These are phyloP conservation scores for Cephus rjabovi DNA, from an alignment of 2,888 invertebrate species.

Conservation along the genomic window DNA sequence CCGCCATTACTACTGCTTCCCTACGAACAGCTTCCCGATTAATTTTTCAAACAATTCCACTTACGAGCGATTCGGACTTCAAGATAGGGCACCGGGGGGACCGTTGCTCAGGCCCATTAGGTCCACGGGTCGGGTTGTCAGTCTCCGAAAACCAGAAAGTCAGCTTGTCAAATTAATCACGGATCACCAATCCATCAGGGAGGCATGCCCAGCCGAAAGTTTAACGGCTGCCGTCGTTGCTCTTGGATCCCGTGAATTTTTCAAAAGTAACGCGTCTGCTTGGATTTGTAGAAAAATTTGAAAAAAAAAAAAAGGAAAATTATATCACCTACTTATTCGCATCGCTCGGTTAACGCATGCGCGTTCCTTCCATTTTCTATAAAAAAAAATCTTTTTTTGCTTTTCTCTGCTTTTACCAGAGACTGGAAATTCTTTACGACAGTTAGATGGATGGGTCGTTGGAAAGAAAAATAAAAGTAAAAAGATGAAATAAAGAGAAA, in stretches of 20 bases:
- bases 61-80: constrained; percentile 38
- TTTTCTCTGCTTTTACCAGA: not conserved
- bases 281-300: not conserved
- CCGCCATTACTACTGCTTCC: not conserved
- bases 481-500: not conserved
- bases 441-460: not conserved
- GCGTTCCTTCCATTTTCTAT: not conserved
- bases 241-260: not conserved
- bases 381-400: not conserved
- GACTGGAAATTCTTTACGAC: not conserved
- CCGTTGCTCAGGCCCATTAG: constrained; percentile 48
- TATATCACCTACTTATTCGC: not conserved
- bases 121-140: constrained; percentile 46
- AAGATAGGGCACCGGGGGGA: constrained; percentile 36
- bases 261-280: not conserved
- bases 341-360: not conserved
- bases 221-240: not conserved
- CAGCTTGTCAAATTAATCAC: constrained; percentile 68
- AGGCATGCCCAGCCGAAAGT: constrained; percentile 57
- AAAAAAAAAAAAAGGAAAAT: not conserved
- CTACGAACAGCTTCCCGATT: constrained; percentile 36
- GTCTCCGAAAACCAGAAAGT: constrained; percentile 65
- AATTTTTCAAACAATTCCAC: constrained; percentile 51
- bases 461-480: not conserved
- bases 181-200: constrained; percentile 67